phyloP scores from a whole-genome alignment of 2,888 invertebrate genomes.

The Helobdella robusta region DNA sequence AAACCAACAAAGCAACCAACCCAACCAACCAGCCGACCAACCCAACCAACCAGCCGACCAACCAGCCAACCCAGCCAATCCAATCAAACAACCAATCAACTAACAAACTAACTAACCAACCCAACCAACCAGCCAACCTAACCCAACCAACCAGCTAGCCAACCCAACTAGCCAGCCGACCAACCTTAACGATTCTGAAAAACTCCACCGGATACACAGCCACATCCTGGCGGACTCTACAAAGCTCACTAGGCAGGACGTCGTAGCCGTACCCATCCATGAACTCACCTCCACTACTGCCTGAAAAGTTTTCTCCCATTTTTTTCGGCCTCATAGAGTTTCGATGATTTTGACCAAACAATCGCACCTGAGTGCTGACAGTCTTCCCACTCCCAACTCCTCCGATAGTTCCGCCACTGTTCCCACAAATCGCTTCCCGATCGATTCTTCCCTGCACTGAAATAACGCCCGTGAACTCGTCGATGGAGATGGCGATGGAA shows the following conservation, averaged over 20 bases:
- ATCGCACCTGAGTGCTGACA: background rate
- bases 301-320: background rate
- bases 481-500: slow-evolving; percentile 26
- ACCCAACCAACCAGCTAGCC: too few species aligned
- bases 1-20: too few species aligned
- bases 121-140: too few species aligned
- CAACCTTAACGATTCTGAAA: slow-evolving; percentile 34
- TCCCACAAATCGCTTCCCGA: slow-evolving; percentile 30
- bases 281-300: background rate
- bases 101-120: too few species aligned
- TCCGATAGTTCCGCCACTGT: background rate
- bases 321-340: background rate
- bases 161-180: too few species aligned
- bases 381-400: background rate
- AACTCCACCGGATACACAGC: slow-evolving; percentile 31
- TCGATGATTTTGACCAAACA: too few species aligned
- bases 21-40: too few species aligned
- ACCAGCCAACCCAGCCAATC: too few species aligned
- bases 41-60: too few species aligned
- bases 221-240: slow-evolving; percentile 32
- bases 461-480: slow-evolving; percentile 31
- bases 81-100: too few species aligned
- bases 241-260: slow-evolving; percentile 17
- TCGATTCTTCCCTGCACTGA: slow-evolving; percentile 32
- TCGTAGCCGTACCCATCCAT: background rate